phyloP scores from a whole-genome alignment of 2,888 invertebrate species.

The Orthonevra nobilis region DNA sequence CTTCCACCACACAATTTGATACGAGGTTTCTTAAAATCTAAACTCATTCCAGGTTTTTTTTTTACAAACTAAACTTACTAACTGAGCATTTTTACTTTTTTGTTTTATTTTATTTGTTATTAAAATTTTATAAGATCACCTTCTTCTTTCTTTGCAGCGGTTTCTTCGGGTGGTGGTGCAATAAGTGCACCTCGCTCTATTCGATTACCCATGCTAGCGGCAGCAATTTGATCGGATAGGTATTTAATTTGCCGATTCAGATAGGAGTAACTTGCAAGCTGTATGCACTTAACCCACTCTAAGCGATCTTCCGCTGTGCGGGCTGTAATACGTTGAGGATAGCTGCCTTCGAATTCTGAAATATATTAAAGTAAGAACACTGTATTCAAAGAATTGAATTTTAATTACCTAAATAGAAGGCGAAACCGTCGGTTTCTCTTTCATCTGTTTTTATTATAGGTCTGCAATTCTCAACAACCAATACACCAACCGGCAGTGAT shows the following conservation, averaged over 20 bases:
- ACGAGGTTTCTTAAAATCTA: slow-evolving; percentile 22
- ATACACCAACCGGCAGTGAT: slow-evolving; percentile 92
- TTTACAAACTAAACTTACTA: slow-evolving; percentile 29
- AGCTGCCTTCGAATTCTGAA: slow-evolving; percentile 90
- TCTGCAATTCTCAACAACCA: slow-evolving; percentile 93
- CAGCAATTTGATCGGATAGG: slow-evolving; percentile 82
- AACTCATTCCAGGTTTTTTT: slow-evolving; percentile 35
- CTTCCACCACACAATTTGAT: slow-evolving; percentile 46
- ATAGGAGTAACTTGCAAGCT: slow-evolving; percentile 91
- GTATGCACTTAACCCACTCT: slow-evolving; percentile 92
- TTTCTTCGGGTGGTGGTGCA: slow-evolving; percentile 84
- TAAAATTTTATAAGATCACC: slow-evolving; percentile 82
- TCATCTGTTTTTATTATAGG: slow-evolving; percentile 84
- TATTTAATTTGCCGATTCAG: slow-evolving; percentile 87
- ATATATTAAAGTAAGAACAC: slow-evolving; percentile 11
- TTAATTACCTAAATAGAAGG: slow-evolving; percentile 88
- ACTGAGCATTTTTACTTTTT: slow-evolving; percentile 25
- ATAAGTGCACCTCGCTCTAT: slow-evolving; percentile 83
- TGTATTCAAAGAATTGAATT: background rate
- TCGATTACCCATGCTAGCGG: slow-evolving; percentile 76
- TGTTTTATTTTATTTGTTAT: slow-evolving; percentile 32
- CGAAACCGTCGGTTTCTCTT: slow-evolving; percentile 86
- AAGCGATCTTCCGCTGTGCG: slow-evolving; percentile 90
- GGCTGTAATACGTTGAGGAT: slow-evolving; percentile 90
- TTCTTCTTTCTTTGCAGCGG: slow-evolving; percentile 82